Evolutionary conservation across 2,797 vertebrate genomes (phyloP).

Genomic region (Protosalanx chinensis): DNA sequence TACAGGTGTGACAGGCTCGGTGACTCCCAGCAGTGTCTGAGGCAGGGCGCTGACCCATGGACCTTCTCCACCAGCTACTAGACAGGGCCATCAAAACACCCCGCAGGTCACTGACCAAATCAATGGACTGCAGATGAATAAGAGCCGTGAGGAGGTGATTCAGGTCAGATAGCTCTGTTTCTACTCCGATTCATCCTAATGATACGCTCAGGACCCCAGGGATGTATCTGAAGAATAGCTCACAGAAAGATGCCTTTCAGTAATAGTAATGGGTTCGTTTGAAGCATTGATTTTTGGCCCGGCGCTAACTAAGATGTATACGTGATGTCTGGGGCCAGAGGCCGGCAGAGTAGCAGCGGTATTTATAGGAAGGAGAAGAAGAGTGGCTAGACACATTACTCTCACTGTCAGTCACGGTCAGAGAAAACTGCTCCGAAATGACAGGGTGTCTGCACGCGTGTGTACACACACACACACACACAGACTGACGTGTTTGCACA

Average conservation of each 20-base stretch:
- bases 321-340: background rate
- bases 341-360: background rate
- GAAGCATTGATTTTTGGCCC: background rate
- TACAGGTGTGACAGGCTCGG: background rate
- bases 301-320: background rate
- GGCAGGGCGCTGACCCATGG: background rate
- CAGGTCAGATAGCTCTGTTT: background rate
- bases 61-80: background rate
- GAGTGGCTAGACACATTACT: slow-evolving; percentile 11
- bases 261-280: background rate
- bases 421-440: background rate
- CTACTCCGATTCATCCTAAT: background rate
- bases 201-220: background rate
- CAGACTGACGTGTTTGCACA: background rate
- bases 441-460: background rate
- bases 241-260: background rate
- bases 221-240: background rate
- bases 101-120: background rate
- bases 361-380: slow-evolving; percentile 25
- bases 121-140: background rate
- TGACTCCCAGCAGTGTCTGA: background rate
- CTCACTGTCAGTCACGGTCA: slow-evolving; percentile 12
- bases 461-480: slow-evolving; percentile 1
- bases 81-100: background rate
- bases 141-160: background rate